Base-by-base conservation (phyloP, 2,888 invertebrate species). In the Biston stratarius region DNA sequence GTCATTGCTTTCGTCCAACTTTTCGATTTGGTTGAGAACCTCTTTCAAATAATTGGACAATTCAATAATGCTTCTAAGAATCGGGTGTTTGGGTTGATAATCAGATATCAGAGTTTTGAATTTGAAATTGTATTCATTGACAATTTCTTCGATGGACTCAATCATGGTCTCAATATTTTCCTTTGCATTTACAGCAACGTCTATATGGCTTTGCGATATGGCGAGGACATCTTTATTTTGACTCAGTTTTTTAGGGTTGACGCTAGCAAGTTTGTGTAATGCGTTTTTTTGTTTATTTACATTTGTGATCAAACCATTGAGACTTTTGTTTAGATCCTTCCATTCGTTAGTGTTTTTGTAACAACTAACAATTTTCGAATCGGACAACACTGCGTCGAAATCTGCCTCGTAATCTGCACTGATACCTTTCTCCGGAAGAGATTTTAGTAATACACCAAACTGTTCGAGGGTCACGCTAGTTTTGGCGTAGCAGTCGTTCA, bases 381-480 rank as follows among this genome's bases (percentile, higher is more conserved):
- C 78, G 0, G 89, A 90, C 14, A 94, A 57, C 3, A 89, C 80
- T 6, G 71, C 64, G 70, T 94, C 94, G 45, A 94, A 94, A 58
- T 91, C 78, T 5, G 90, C 88, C 70, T 88, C 88, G 5, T 74
- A 75, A 65, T 82, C 80, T 0, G 79, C 66, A 47, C 76, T 74
- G 0, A 88, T 34, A 3, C 71, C 77, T 69, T 82, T 80, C 72
- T 89, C 90, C 15, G 94, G 94, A 42, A 87, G 85, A 0, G 92
- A 95, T 77, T 96, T 94, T 0, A 98, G 82, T 24, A 97, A 88
- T 1, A 97, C 84, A 64, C 92, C 87, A 76, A 96, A 95, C 81
- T 98, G 97, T 72, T 96, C 95, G 34, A 97, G 86, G 10, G 95
- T 90, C 64, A 95, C 90, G 47, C 92, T 85, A 8, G 92, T 80